phyloP scores from a whole-genome alignment of 2,113 vertebrate genomes.

The Glareola pratincola region DNA sequence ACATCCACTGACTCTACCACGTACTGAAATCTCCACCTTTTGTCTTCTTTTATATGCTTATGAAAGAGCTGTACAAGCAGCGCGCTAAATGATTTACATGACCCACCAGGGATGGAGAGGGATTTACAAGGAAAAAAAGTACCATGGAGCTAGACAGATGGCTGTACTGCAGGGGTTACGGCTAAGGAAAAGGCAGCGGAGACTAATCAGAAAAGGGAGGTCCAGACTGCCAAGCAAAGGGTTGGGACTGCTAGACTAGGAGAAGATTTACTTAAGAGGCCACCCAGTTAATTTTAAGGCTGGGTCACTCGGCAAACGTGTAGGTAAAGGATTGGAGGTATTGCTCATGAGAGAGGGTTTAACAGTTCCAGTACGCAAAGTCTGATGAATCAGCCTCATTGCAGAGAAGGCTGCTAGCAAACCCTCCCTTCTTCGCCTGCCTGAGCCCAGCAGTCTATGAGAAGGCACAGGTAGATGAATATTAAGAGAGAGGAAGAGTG shows the following conservation, averaged over 20 bases:
- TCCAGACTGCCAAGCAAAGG: neutral
- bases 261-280: neutral
- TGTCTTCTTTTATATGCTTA: neutral
- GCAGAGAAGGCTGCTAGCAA: neutral
- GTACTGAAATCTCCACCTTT: neutral
- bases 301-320: neutral
- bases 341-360: neutral
- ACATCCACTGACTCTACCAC: neutral
- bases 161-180: slow-evolving; percentile 28
- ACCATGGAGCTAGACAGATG: neutral
- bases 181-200: neutral
- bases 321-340: neutral
- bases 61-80: neutral
- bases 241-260: neutral
- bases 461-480: neutral
- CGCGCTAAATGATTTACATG: neutral
- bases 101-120: slow-evolving; percentile 25
- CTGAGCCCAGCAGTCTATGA: rapidly evolving
- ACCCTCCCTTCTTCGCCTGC: neutral
- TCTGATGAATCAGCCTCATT: neutral
- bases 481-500: neutral
- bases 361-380: neutral
- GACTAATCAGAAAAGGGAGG: neutral
- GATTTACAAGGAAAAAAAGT: slow-evolving; percentile 33
- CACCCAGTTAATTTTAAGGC: neutral